Evolutionary conservation across 2,888 invertebrate genomes (phyloP).

Genomic region (Rhingia campestris): DNA sequence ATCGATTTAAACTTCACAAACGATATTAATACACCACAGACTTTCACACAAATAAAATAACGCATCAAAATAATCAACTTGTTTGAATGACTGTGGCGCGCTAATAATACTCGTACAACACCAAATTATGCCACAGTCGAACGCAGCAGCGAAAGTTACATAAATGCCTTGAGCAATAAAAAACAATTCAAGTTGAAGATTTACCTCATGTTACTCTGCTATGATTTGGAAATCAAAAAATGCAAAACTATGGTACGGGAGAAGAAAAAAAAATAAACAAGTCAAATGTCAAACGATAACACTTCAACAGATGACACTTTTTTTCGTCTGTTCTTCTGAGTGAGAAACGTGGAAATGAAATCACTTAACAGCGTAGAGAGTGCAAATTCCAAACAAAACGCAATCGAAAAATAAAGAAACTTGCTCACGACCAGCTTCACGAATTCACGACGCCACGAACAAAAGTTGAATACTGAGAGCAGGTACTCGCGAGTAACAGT

Average conservation of each 20-base stretch:
- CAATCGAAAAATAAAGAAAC: neutral
- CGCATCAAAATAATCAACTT: constrained; percentile 25
- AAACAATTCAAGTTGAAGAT: constrained; percentile 25
- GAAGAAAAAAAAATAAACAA: constrained; percentile 21
- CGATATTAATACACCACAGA: neutral
- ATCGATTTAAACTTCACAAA: constrained; percentile 27
- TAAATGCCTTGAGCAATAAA: constrained; percentile 45
- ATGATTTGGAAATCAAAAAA: neutral
- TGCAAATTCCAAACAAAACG: neutral
- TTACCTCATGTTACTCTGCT: constrained; percentile 65
- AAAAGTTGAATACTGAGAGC: constrained; percentile 59
- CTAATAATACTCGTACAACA: constrained; percentile 49
- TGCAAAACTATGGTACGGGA: constrained; percentile 7
- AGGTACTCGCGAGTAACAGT: constrained; percentile 42
- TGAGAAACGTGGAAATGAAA: constrained; percentile 15
- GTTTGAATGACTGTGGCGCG: constrained; percentile 27
- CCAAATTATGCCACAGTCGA: constrained; percentile 11
- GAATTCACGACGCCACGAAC: constrained; percentile 1
- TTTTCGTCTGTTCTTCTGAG: neutral
- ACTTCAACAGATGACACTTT: constrained; percentile 15
- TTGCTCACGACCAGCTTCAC: constrained; percentile 13
- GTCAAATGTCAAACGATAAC: constrained; percentile 36
- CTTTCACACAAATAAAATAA: constrained; percentile 52
- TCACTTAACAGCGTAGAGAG: neutral
- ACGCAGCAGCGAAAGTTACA: constrained; percentile 66